These are phyloP conservation scores for Alectoris magna DNA, from an alignment of 2,797 vertebrate genomes.

Conservation along the genomic window DNA sequence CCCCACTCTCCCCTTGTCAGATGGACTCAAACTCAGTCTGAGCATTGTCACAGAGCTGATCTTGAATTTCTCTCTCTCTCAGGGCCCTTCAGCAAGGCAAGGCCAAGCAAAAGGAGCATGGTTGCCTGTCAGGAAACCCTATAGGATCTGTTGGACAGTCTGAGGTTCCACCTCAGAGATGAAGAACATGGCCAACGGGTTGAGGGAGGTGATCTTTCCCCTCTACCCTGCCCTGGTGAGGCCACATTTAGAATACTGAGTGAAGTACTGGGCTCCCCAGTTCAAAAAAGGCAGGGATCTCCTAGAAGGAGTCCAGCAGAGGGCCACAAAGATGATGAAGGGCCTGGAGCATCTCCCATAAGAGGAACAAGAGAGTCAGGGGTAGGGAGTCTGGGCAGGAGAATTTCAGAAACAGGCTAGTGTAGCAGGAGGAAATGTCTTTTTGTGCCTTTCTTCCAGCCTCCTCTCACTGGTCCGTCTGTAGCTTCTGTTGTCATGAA, in stretches of 20 bases:
- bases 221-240: no score
- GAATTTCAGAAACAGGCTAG: neutral
- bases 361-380: neutral
- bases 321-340: no score
- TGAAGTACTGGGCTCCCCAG: no score
- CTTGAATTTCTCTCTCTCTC: neutral
- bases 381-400: neutral
- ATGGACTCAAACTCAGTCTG: neutral
- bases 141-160: neutral
- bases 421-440: neutral
- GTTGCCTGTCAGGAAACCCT: neutral
- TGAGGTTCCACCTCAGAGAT: neutral
- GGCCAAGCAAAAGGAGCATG: neutral
- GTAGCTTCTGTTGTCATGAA: neutral
- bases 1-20: neutral
- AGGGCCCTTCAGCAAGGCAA: no score
- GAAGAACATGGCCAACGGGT: neutral
- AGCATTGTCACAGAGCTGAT: neutral
- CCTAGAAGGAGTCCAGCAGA: no score
- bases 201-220: no score
- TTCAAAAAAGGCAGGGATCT: no score
- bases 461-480: neutral
- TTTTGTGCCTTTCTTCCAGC: neutral
- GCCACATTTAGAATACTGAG: no score
- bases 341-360: no score